Conservation (phyloP, 2,888 invertebrate species). For the Acanthosepion esculentum region DNA sequence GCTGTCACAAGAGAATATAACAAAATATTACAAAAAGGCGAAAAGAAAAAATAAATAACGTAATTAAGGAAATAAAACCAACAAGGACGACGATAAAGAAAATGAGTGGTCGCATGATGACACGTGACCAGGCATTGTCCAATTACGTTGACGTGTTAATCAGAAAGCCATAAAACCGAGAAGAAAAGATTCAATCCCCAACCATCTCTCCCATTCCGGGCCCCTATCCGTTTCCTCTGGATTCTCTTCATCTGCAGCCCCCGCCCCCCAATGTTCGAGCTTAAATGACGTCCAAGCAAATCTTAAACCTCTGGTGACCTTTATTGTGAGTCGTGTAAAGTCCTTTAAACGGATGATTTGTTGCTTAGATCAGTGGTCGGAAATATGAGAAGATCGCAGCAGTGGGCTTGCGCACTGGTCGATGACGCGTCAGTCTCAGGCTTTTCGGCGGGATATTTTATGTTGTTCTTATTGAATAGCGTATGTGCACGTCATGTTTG, state of each 20-base stretch:
- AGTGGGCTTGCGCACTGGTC: neutral
- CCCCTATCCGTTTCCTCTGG: neutral
- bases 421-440: neutral
- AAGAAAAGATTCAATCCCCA: neutral
- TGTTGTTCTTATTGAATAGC: neutral
- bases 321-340: conserved; percentile 33
- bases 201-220: too few species aligned
- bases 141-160: conserved; percentile 1
- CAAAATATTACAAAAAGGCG: too few species aligned
- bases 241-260: neutral
- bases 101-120: neutral
- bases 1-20: too few species aligned
- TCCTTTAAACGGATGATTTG: conserved; percentile 33
- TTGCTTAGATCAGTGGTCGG: neutral
- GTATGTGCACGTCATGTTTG: neutral
- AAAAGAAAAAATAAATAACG: too few species aligned
- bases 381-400: neutral
- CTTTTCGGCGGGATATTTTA: neutral
- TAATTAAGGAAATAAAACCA: too few species aligned
- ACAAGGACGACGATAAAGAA: neutral
- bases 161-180: neutral
- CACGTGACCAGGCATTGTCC: neutral
- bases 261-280: neutral
- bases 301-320: neutral
- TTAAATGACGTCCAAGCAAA: neutral